Evolutionary conservation across 2,888 invertebrate genomes (phyloP).

Genomic region (Hartigia nigra): DNA sequence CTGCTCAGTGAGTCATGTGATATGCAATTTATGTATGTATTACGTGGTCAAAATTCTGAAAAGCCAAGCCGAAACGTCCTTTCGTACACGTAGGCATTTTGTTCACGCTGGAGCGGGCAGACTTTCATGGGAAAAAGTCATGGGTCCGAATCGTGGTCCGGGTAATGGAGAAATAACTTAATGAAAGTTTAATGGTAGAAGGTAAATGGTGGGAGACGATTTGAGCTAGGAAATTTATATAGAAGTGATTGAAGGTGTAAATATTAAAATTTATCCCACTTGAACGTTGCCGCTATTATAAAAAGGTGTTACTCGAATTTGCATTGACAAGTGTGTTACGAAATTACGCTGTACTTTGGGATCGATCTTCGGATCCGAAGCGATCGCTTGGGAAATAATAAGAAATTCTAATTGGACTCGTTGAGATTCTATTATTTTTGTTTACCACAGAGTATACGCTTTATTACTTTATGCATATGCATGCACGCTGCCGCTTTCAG

Average conservation of each 20-base stretch:
- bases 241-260: neutral
- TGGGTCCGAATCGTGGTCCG: neutral
- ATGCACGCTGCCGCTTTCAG: neutral
- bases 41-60: neutral
- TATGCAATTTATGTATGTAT: neutral
- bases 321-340: neutral
- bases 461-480: conserved; percentile 1
- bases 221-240: neutral
- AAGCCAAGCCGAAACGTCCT: neutral
- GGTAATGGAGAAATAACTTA: neutral
- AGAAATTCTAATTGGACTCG: conserved; percentile 4
- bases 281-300: neutral
- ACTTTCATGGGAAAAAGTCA: neutral
- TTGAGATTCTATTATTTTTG: conserved; percentile 11
- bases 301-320: neutral
- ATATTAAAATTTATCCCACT: neutral
- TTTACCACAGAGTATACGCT: neutral
- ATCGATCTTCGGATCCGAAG: neutral
- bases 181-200: neutral
- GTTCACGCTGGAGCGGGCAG: neutral
- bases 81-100: neutral
- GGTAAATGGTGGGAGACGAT: neutral
- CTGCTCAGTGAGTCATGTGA: neutral
- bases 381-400: neutral
- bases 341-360: neutral